These are phyloP conservation scores for Tuberolachnus salignus DNA, from an alignment of 2,888 invertebrate genomes.

Conservation along the genomic window DNA sequence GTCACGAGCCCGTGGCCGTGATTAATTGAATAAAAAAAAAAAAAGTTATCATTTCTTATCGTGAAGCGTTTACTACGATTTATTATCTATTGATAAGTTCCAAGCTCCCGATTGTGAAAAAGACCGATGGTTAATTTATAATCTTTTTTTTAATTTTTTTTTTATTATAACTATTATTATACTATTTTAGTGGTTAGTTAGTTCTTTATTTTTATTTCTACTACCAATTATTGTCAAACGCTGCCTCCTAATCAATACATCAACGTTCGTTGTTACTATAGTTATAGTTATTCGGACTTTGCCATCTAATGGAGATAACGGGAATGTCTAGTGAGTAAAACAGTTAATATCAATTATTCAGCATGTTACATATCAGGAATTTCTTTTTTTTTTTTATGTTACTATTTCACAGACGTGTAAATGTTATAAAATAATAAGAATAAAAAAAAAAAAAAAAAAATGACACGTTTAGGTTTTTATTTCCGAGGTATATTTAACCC, in stretches of 20 bases:
- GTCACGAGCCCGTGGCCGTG: too few relatives aligned
- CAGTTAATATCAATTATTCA: too few relatives aligned
- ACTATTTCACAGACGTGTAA: too few relatives aligned
- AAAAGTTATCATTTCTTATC: conserved; percentile 20
- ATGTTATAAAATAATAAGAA: too few relatives aligned
- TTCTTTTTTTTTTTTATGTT: neutral
- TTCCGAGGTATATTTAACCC: too few relatives aligned
- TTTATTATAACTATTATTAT: too few relatives aligned
- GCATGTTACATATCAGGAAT: too few relatives aligned
- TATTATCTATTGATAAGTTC: neutral
- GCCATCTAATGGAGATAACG: conserved; percentile 5
- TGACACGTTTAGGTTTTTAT: too few relatives aligned
- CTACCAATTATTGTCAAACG: neutral
- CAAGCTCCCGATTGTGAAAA: neutral
- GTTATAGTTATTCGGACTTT: neutral
- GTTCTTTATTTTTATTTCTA: neutral
- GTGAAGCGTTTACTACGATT: neutral
- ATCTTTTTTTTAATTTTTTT: conserved; percentile 14
- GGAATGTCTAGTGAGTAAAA: conserved; percentile 23
- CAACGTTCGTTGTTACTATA: neutral
- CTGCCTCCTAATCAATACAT: neutral
- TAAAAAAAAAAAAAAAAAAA: too few relatives aligned
- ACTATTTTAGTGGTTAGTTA: too few relatives aligned
- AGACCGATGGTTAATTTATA: neutral
- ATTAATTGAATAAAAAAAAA: neutral